Evolutionary conservation across 2,113 vertebrate species (phyloP), one percentile per base, ranked within the genome.

Genomic region (Heterocephalus glaber): DNA sequence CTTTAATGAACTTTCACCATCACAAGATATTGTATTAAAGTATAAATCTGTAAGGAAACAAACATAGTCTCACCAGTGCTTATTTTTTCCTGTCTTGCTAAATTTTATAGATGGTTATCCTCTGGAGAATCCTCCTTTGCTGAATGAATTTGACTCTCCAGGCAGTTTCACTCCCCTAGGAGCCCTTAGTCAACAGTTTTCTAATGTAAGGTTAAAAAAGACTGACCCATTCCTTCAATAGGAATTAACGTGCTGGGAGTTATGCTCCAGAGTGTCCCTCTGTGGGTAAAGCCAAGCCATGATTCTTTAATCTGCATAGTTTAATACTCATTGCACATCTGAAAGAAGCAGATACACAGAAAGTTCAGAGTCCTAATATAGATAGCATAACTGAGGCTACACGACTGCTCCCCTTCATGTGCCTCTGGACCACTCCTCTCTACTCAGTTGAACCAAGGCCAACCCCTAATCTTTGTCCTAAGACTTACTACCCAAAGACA

Each of bases 201-300:
- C 19, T 47, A 38, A 80, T 12, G 2, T 44, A 66, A 13, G 33
- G 1, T 91, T 54, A 61, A 2, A 49, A 68, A 76, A 7, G 28
- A 1, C 49, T 9, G 4, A 1, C 10, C 4, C 6, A 16, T 2
- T 38, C 4, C 14, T 26, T 65, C 11, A 19, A 11, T 3, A 24
- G 30, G 8, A 11, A 58, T 52, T 33, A 22, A 5, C 7, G 20
- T 44, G 16, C 16, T 70, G 1, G 3, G 3, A 2, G 9, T 38
- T 24, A 54, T 54, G 5, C 30, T 77, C 3, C 41, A 83, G 35
- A 28, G 16, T 7, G 35, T 47, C 30, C 2, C 0, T 60, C 16
- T 86, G 3, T 47, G 12, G 35, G 24, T 28, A 47, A 28, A 49
- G 19, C 6, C 2, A 7, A 9, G 24, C n/a, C n/a, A 28, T 41